These are phyloP conservation scores for Drosophila limbata DNA, from an alignment of 2,888 invertebrate genomes.

Conservation along the genomic window DNA sequence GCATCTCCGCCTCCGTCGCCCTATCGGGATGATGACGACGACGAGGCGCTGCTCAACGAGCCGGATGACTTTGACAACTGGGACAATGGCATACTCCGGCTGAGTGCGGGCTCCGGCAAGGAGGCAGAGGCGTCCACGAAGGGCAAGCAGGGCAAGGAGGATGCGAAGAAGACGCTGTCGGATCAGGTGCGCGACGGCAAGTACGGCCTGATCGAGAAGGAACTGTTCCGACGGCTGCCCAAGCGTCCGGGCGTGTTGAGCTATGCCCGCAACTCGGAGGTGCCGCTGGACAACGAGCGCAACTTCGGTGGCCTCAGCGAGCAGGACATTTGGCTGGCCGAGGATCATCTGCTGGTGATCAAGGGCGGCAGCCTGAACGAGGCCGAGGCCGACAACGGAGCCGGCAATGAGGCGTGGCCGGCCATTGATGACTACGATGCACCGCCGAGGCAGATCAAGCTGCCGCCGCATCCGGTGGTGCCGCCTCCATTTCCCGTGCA, in stretches of 20 bases:
- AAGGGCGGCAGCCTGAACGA: conserved; percentile 90
- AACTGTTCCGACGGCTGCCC: conserved; percentile 90
- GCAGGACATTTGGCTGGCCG: conserved; percentile 95
- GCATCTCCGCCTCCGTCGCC: conserved; percentile 16
- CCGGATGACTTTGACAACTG: conserved; percentile 86
- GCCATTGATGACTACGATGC: conserved; percentile 94
- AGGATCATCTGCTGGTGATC: conserved; percentile 93
- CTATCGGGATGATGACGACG: conserved; percentile 71
- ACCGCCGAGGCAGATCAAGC: conserved; percentile 93
- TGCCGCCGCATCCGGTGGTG: conserved; percentile 92
- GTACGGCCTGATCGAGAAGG: conserved; percentile 94
- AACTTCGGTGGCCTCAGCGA: conserved; percentile 93
- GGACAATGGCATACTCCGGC: conserved; percentile 89
- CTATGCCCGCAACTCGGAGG: conserved; percentile 92
- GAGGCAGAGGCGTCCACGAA: conserved; percentile 82
- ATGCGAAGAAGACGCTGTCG: conserved; percentile 93
- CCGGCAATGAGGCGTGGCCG: conserved; percentile 88
- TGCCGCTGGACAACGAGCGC: conserved; percentile 91
- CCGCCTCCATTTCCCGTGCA: conserved; percentile 98
- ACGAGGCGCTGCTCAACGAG: conserved; percentile 83
- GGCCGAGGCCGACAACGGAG: conserved; percentile 80
- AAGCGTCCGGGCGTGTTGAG: conserved; percentile 93
- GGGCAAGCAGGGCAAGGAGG: conserved; percentile 86
- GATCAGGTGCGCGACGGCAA: conserved; percentile 96
- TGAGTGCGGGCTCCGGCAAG: conserved; percentile 90